Evolutionary conservation across 1,140 invertebrate genomes (phyloP), one percentile per base, ranked within the genome.

Genomic region (Pogonomyrmex californicus): DNA sequence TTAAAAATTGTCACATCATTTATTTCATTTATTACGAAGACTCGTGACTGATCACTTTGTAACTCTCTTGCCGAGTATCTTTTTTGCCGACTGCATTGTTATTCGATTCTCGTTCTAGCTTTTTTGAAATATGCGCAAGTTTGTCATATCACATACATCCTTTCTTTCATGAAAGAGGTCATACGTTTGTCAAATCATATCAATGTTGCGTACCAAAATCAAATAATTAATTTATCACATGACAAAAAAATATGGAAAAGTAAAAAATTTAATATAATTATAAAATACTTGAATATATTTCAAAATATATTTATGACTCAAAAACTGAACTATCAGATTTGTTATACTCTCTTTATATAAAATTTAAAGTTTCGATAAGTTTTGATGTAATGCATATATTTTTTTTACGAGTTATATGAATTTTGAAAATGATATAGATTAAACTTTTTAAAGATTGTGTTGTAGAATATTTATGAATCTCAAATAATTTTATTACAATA

Each of bases 1-100:
- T 14, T 17, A 14, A 33, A 38, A 49, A 65, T 78, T 81, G 36
- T 81, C 63, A 41, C 49, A n/a, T 70, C 44, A 68, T 4, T 38
- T 41, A 0, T 41, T 81, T 41, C 23, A 68, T n/a, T 56, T 23
- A 23, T 23, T 23, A 23, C 23, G 23, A 23, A 23, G 23, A 23
- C 6, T 41, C 4, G 23, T 12, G 36, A 54, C 49, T 56, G 36
- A 56, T 70, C n/a, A 44, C 36, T 14, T 23, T 4, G 36, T 68
- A 66, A 68, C 23, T 23, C 0, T 23, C 23, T 23, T 23, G 23
- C 0, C 47, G 62, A 79, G 47, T 3, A 23, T 49, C 9, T 7
- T 51, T 68, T 17, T 41, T 36, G 1, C 0, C 14, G 4, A 12
- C 1, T 41, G 6, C 44, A 12, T 6, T 14, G 38, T 77, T 17